Evolutionary conservation across 2,797 vertebrate genomes (phyloP), one percentile per base, ranked within the genome.

Genomic region (Syndactyla subalaris): DNA sequence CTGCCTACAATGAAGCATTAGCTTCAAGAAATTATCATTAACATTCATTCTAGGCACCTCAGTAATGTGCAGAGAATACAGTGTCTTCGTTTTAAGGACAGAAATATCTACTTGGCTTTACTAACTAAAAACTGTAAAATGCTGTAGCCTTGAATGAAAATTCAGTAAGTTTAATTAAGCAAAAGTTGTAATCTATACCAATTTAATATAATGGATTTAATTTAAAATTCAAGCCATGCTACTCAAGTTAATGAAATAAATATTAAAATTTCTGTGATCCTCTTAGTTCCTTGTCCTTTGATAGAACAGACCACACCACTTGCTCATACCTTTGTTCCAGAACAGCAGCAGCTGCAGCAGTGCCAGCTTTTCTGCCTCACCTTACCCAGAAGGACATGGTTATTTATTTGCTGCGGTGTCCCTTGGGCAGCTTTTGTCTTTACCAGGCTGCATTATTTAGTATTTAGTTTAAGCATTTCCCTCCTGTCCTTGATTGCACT

Each of bases 361-460:
- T 4, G 57, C 2, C 45, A 58, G 39, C 11, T 67, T 63, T 83
- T 39, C 26, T 36, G 14, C 24, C 54, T 76, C 55, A 43, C 36
- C 49, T 79, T 83, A 24, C 36, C 49, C 39, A 48, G 51, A 55
- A 88, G 63, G 34, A 19, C 27, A 51, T 5, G 3, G 2, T 52
- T 87, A 57, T 51, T 55, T 87, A 59, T 51, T 66, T 63, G 22
- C 68, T 59, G 79, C 55, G 57, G 27, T 20, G 34, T 55, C 62
- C 77, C 51, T 29, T 41, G 39, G 45, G 23, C 29, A 32, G 62
- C 24, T 78, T 74, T 38, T 73, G 34, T 84, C 57, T 80, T 89
- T 57, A 92, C 62, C 88, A 84, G 51, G 39, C 32, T 87, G 49
- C 61, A 92, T 91, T 89, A 94, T 81, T 97, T 88, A 95, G 80